A percentile compares a stretch with the other conserved stretches of the same genome.
phyloP scores from a whole-genome alignment of 2,113 vertebrate genomes.

The Myrmecobius fasciatus region DNA sequence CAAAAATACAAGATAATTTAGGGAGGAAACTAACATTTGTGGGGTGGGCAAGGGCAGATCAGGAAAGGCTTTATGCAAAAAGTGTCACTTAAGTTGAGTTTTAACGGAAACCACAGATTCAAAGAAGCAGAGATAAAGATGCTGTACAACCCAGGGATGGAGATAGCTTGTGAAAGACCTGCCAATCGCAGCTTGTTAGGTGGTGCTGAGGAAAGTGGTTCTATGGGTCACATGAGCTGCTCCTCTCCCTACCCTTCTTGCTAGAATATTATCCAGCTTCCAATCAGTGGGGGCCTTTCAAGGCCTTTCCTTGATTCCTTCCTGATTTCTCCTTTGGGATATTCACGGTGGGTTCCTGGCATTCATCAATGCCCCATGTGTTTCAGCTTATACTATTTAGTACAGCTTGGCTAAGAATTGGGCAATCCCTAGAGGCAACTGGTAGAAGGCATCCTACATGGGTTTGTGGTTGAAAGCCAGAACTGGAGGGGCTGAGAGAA shows the following conservation, averaged over 20 bases:
- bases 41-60: too few species aligned
- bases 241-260: accelerated
- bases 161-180: neutral
- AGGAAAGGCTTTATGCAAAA: too few species aligned
- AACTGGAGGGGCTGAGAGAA: neutral
- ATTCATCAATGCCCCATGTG: conserved; percentile 56
- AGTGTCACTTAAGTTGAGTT: too few species aligned
- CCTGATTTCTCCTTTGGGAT: neutral
- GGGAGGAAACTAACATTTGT: too few species aligned
- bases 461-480: neutral
- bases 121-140: neutral
- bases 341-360: neutral
- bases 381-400: conserved; percentile 65
- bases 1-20: neutral
- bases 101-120: neutral
- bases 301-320: neutral
- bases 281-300: neutral
- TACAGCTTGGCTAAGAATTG: neutral
- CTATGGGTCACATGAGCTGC: neutral
- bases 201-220: neutral
- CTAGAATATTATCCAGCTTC: neutral
- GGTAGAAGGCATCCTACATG: neutral
- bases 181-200: neutral
- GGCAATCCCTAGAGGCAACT: neutral
- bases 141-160: neutral